A percentile compares a stretch with the other conserved stretches of the same genome.
Conservation (phyloP, 2,113 vertebrate genomes). For the Pangasianodon gigas region DNA sequence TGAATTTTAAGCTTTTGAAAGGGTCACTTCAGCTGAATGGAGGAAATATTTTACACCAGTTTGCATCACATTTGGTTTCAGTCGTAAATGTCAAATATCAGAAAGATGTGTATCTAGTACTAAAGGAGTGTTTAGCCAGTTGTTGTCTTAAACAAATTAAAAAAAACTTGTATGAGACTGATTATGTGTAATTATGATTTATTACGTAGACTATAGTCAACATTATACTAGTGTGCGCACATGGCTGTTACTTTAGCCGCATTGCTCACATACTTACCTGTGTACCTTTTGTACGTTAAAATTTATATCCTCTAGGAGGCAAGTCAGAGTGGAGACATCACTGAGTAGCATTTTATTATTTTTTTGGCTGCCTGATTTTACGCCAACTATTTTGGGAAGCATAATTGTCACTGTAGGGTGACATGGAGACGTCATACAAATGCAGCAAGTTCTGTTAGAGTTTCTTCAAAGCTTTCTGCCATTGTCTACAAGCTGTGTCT, state of each 20-base stretch:
- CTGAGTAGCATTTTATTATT: not conserved
- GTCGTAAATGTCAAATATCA: not conserved
- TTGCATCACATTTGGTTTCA: not conserved
- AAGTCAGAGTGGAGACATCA: not conserved
- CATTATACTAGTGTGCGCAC: not conserved
- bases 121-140: not conserved
- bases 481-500: not conserved
- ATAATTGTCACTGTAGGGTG: not conserved
- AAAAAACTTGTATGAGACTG: not conserved
- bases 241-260: not conserved
- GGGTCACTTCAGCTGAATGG: not conserved
- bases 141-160: not conserved
- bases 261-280: not conserved
- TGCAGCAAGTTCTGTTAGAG: not conserved
- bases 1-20: not conserved
- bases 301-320: not conserved
- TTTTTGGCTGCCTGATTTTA: not conserved
- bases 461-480: not conserved
- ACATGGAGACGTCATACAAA: not conserved
- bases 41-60: not conserved
- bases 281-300: not conserved
- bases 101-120: not conserved
- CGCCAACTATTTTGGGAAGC: not conserved
- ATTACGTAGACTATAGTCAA: not conserved
- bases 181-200: not conserved